Evolutionary conservation across 2,888 invertebrate species (phyloP).

Genomic region (Polymixis flavicincta): DNA sequence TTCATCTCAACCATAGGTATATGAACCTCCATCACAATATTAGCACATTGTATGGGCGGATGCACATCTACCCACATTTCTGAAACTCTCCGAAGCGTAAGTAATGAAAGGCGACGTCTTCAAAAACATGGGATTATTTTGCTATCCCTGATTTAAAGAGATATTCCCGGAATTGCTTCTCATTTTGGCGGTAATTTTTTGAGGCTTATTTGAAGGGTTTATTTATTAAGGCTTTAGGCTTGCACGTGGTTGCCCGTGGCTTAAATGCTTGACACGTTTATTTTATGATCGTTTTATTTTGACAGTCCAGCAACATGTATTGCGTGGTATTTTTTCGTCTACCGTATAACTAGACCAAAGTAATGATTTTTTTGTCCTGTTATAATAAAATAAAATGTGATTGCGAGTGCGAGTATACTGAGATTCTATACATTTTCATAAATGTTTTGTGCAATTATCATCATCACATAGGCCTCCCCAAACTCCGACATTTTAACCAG

Average conservation of each 20-base stretch:
- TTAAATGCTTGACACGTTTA: conserved; percentile 11
- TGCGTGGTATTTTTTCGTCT: neutral
- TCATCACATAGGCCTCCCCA: too few relatives aligned
- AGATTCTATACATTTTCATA: neutral
- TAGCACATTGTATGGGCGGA: conserved; percentile 8
- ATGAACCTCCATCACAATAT: conserved; percentile 3
- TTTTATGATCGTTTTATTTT: neutral
- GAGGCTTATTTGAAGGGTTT: conserved; percentile 5
- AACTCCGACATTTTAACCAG: too few relatives aligned
- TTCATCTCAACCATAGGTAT: neutral
- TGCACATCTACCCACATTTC: conserved; percentile 28
- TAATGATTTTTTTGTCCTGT: neutral
- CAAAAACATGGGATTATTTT: conserved; percentile 19
- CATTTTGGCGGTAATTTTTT: neutral
- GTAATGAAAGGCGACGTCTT: conserved; percentile 12
- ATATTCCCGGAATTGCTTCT: conserved; percentile 14
- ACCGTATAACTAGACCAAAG: neutral
- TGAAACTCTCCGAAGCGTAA: conserved; percentile 6
- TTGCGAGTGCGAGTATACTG: too few relatives aligned
- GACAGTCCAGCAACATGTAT: neutral
- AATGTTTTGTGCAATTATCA: neutral
- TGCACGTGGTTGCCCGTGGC: neutral
- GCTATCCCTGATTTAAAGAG: neutral
- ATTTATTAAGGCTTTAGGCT: conserved; percentile 6
- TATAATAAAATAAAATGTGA: neutral